A percentile compares a stretch with the other conserved stretches of the same genome.
Evolutionary conservation across 1,140 invertebrate species (phyloP).

Genomic region (Orussus abietinus): DNA sequence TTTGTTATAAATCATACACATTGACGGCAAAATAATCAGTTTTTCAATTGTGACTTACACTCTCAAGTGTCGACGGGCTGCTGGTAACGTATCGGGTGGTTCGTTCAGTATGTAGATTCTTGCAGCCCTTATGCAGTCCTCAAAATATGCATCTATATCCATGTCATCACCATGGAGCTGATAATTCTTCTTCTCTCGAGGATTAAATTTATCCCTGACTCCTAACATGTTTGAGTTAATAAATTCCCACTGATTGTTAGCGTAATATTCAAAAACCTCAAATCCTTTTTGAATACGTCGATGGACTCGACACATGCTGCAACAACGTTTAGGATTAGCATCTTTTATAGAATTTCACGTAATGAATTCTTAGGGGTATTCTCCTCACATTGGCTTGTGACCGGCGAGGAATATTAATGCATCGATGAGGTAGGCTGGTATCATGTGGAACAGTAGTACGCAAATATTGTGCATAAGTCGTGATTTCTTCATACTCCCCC

Average conservation of each 20-base stretch:
- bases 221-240: conserved; percentile 59
- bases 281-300: conserved; percentile 75
- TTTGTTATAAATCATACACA: conserved; percentile 5
- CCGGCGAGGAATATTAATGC: conserved; percentile 69
- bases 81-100: conserved; percentile 76
- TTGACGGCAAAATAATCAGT: conserved; percentile 5
- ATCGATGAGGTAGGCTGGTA: conserved; percentile 81
- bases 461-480: conserved; percentile 72
- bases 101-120: conserved; percentile 78
- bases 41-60: conserved; percentile 56
- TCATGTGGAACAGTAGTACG: conserved; percentile 76
- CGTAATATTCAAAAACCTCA: conserved; percentile 82
- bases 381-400: conserved; percentile 80
- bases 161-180: conserved; percentile 69
- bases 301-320: conserved; percentile 69
- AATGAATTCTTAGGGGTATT: too few species aligned
- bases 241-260: conserved; percentile 83
- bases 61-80: conserved; percentile 72
- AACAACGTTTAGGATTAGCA: conserved; percentile 24
- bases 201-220: conserved; percentile 60
- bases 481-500: conserved; percentile 81
- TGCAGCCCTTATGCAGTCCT: conserved; percentile 67
- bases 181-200: conserved; percentile 61
- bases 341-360: too few species aligned
- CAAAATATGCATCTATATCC: conserved; percentile 70